Percentiles rank a stretch among this genome's conserved stretches.
Evolutionary conservation across 2,888 invertebrate genomes (phyloP).

Genomic region (Lasioglossum leucozonium): DNA sequence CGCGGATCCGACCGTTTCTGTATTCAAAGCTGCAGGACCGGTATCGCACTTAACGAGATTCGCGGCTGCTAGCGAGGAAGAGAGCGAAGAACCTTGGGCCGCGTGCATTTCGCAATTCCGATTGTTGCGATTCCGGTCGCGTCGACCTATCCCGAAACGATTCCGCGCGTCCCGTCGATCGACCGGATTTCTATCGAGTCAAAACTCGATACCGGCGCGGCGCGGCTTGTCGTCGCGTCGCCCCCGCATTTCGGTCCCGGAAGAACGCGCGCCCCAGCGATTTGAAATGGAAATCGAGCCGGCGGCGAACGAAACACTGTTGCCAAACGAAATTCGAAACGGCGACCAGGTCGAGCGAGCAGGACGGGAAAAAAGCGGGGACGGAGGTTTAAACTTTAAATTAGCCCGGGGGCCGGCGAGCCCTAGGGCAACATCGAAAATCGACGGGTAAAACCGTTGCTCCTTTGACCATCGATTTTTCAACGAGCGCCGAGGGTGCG

Average conservation of each 20-base stretch:
- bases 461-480: conserved; percentile 34
- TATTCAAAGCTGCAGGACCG: conserved; percentile 25
- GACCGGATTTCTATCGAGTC: conserved; percentile 28
- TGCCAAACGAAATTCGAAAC: conserved; percentile 11
- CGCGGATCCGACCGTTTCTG: conserved; percentile 16
- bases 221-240: too few species aligned
- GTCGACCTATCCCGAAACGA: conserved; percentile 1
- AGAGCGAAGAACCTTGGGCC: neutral
- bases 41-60: conserved; percentile 14
- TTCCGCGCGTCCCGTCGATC: neutral
- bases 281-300: conserved; percentile 56
- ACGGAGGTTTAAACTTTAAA: conserved; percentile 15
- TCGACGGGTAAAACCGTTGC: conserved; percentile 31
- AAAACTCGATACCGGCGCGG: conserved; percentile 22
- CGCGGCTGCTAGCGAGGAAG: neutral
- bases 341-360: conserved; percentile 12
- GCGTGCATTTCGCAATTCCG: conserved; percentile 15
- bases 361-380: neutral
- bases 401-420: conserved; percentile 23
- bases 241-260: neutral
- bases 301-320: neutral
- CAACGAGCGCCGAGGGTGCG: neutral
- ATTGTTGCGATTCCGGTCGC: conserved; percentile 27
- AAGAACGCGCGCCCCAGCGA: conserved; percentile 36
- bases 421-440: conserved; percentile 24